Conservation (phyloP, 2,797 vertebrate genomes). For the Scomberomorus guttatus region DNA sequence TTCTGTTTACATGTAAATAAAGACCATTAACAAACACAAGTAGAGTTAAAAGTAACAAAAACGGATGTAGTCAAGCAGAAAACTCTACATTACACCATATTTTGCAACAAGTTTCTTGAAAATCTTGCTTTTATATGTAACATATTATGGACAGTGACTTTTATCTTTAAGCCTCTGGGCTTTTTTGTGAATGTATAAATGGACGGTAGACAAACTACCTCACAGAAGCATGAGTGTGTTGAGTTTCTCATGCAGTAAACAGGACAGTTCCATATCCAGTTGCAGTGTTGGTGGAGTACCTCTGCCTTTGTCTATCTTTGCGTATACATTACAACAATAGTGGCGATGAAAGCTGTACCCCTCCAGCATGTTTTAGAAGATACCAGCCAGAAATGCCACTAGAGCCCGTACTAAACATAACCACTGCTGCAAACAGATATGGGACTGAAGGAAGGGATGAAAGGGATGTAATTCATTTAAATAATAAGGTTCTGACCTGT, state of each 20-base stretch:
- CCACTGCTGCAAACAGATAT: slow-evolving; percentile 1
- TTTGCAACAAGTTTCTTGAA: background rate
- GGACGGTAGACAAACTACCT: background rate
- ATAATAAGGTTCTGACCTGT: slow-evolving; percentile 85
- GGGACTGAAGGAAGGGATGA: background rate
- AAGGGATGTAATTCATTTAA: background rate
- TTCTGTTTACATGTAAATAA: background rate
- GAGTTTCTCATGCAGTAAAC: background rate
- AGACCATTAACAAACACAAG: background rate
- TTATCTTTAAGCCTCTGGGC: too few relatives aligned
- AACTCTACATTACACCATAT: background rate
- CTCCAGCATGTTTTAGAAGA: background rate
- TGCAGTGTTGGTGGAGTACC: background rate
- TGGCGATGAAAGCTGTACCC: background rate
- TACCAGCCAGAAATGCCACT: background rate
- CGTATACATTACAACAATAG: background rate
- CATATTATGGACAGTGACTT: background rate
- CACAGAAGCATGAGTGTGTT: background rate
- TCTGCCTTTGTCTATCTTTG: background rate
- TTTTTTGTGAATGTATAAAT: background rate
- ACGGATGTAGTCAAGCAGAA: background rate
- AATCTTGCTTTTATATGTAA: background rate
- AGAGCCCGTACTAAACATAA: background rate
- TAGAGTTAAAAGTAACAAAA: background rate
- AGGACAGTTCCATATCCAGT: background rate